phyloP scores from a whole-genome alignment of 1,140 invertebrate genomes.

The Tribolium madens region DNA sequence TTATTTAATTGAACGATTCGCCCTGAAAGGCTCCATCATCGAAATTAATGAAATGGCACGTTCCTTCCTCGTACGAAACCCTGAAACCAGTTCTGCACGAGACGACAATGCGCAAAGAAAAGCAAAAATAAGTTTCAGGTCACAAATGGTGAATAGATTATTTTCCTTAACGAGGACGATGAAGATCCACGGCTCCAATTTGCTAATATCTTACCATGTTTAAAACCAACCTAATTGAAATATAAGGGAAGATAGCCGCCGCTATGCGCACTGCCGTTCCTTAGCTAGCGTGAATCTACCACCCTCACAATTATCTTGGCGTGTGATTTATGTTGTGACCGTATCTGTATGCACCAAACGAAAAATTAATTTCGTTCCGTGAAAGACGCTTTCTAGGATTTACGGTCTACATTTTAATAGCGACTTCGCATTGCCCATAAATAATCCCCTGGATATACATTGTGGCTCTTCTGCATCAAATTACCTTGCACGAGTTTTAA shows the following conservation, averaged over 20 bases:
- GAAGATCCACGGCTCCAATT: constrained; percentile 16
- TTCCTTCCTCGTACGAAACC: not conserved
- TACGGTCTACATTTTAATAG: constrained; percentile 33
- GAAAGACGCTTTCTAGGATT: constrained; percentile 38
- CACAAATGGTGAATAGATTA: not conserved
- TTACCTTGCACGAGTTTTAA: constrained; percentile 23
- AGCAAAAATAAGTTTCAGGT: not conserved
- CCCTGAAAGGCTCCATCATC: constrained; percentile 16
- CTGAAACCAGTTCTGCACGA: not conserved
- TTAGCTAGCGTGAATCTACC: constrained; percentile 21
- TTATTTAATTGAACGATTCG: constrained; percentile 36
- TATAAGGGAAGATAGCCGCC: constrained; percentile 8
- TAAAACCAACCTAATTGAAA: constrained; percentile 18
- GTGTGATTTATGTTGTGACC: constrained; percentile 27
- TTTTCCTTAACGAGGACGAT: constrained; percentile 12
- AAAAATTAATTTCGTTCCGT: constrained; percentile 43
- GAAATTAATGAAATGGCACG: constrained; percentile 11
- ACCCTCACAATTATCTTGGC: constrained; percentile 19
- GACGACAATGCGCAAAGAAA: not conserved
- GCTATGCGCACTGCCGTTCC: not conserved
- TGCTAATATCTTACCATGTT: constrained; percentile 6
- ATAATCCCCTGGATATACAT: constrained; percentile 26
- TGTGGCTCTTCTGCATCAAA: constrained; percentile 25
- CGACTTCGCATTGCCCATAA: constrained; percentile 41
- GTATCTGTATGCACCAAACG: constrained; percentile 37